A percentile compares a stretch with the other conserved stretches of the same genome.
Evolutionary conservation across 2,797 vertebrate genomes (phyloP).

Genomic region (Phalanger gymnotis): DNA sequence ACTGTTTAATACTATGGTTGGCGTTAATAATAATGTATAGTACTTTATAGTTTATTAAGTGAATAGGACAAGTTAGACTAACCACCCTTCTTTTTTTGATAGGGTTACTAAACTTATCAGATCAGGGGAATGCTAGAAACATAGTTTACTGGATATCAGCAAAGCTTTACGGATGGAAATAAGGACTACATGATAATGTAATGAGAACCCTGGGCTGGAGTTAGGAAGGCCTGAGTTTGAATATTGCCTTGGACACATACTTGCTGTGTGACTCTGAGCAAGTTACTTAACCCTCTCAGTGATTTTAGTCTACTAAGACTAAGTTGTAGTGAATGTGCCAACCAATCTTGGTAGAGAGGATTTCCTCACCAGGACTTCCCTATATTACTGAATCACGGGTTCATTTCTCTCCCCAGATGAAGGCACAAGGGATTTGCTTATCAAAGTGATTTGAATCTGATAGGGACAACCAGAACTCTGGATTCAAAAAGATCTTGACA

Average conservation of each 20-base stretch:
- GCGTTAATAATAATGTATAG: not conserved
- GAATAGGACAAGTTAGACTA: not conserved
- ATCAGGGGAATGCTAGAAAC: not conserved
- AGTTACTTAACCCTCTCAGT: not conserved
- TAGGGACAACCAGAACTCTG: not conserved
- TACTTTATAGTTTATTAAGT: not conserved
- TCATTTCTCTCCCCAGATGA: not conserved
- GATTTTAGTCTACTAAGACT: not conserved
- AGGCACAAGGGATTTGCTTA: not conserved
- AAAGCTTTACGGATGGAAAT: not conserved
- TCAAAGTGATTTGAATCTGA: not conserved
- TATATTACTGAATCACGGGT: not conserved
- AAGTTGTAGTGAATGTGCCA: not conserved
- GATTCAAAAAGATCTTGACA: not conserved
- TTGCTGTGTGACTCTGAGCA: not conserved
- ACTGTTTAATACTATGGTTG: not conserved
- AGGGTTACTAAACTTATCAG: not conserved
- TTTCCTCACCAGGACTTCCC: not conserved
- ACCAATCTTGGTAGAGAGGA: not conserved
- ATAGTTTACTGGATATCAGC: not conserved
- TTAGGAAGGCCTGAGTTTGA: not conserved
- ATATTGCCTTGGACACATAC: not conserved
- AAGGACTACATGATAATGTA: not conserved
- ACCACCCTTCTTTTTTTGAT: not conserved
- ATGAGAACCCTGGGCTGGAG: not conserved